These are phyloP conservation scores for Sturnira hondurensis DNA, from an alignment of 2,113 vertebrate genomes.

Conservation along the genomic window DNA sequence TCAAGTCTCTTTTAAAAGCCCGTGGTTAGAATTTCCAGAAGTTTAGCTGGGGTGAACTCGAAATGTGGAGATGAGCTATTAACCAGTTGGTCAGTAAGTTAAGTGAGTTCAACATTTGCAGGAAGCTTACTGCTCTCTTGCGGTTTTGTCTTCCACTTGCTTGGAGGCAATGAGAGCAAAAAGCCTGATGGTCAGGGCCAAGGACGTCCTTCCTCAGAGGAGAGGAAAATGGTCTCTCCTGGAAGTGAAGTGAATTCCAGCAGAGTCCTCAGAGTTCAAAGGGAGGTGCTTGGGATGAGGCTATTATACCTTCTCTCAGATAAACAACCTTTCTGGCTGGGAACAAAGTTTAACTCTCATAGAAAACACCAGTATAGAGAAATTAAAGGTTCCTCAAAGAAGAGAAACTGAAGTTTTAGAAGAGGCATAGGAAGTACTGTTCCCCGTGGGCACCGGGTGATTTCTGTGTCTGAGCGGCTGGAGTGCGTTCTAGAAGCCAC, in stretches of 20 bases:
- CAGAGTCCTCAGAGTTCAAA: neutral
- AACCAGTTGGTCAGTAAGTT: constrained; percentile 19
- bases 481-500: neutral
- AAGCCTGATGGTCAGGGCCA: neutral
- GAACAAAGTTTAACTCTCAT: neutral
- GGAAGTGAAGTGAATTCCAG: neutral
- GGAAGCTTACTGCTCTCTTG: neutral
- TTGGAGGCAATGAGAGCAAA: neutral
- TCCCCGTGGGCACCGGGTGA: neutral
- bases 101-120: neutral
- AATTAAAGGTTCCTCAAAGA: neutral
- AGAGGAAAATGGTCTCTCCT: neutral
- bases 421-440: neutral
- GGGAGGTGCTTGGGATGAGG: neutral
- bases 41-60: neutral
- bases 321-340: neutral
- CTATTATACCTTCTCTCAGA: neutral
- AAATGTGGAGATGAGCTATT: neutral
- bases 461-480: neutral
- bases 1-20: neutral
- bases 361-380: neutral
- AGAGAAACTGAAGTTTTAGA: neutral
- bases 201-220: neutral
- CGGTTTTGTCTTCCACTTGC: neutral
- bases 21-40: constrained; percentile 45